Evolutionary conservation across 2,888 invertebrate species (phyloP).

Genomic region (Agrotis clavis): DNA sequence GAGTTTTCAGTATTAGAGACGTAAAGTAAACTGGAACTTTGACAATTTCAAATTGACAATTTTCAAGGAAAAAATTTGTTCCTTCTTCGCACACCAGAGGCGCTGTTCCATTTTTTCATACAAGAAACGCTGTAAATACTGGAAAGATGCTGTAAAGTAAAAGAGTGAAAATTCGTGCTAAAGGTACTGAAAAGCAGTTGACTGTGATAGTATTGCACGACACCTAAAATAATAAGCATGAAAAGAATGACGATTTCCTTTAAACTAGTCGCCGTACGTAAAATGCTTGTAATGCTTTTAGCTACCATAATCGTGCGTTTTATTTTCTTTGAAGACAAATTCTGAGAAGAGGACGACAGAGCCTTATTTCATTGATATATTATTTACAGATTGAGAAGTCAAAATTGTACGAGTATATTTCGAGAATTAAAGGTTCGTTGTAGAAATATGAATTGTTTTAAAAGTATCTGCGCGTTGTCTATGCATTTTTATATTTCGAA

Average conservation of each 20-base stretch:
- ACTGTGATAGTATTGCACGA: too few species aligned
- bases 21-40: too few species aligned
- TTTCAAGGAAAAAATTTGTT: too few species aligned
- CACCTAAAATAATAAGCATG: not conserved
- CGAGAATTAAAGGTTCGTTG: not conserved
- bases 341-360: not conserved
- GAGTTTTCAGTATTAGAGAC: too few species aligned
- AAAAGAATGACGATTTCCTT: not conserved
- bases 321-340: not conserved
- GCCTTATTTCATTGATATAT: not conserved
- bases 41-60: too few species aligned
- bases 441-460: not conserved
- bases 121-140: too few species aligned
- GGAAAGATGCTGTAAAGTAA: too few species aligned
- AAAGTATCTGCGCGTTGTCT: not conserved
- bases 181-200: not conserved
- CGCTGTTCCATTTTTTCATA: too few species aligned
- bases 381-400: too few species aligned
- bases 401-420: not conserved
- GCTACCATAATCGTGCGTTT: not conserved
- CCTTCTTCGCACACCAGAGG: too few species aligned
- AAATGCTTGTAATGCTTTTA: too few species aligned
- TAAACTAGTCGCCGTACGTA: not conserved
- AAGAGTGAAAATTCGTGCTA: too few species aligned
- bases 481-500: conserved; percentile 1